Evolutionary conservation across 2,113 vertebrate species (phyloP).

Genomic region (Atractosteus spatula): DNA sequence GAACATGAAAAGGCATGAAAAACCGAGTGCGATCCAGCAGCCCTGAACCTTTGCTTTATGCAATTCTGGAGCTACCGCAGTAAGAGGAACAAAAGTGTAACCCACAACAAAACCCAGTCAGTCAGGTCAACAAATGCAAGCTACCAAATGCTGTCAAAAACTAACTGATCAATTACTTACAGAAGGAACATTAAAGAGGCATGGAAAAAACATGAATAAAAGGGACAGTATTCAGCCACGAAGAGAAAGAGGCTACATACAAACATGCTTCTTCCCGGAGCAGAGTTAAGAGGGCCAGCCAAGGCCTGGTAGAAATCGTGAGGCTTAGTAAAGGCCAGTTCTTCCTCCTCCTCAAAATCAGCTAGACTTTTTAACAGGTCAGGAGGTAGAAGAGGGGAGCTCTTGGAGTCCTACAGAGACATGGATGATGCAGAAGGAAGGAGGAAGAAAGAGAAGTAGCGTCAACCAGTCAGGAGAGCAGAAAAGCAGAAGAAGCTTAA

Average conservation of each 20-base stretch:
- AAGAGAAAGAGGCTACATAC: constrained; percentile 79
- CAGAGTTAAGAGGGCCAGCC: constrained; percentile 91
- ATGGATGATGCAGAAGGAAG: constrained; percentile 67
- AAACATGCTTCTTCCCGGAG: constrained; percentile 97
- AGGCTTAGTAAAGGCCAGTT: constrained; percentile 96
- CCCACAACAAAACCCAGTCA: no score
- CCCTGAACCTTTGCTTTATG: no score
- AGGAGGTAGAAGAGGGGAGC: constrained; percentile 97
- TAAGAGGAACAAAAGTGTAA: no score
- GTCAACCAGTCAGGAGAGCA: constrained; percentile 50
- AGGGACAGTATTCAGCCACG: constrained; percentile 16
- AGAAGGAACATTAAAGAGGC: neutral
- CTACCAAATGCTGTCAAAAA: no score
- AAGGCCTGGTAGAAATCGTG: constrained; percentile 98
- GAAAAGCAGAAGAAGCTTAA: constrained; percentile 39
- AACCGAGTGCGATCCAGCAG: no score
- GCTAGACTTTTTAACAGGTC: constrained; percentile 99
- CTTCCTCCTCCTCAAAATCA: constrained; percentile 98
- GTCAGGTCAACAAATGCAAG: no score
- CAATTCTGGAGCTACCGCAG: no score
- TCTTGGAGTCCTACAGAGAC: constrained; percentile 87
- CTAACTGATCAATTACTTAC: no score
- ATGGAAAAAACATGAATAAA: neutral
- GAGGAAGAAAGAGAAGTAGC: constrained; percentile 39
- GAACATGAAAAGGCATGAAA: no score